A percentile compares a stretch with the other conserved stretches of the same genome.
Conservation (phyloP, 2,113 vertebrate genomes). For the Lontra canadensis region DNA sequence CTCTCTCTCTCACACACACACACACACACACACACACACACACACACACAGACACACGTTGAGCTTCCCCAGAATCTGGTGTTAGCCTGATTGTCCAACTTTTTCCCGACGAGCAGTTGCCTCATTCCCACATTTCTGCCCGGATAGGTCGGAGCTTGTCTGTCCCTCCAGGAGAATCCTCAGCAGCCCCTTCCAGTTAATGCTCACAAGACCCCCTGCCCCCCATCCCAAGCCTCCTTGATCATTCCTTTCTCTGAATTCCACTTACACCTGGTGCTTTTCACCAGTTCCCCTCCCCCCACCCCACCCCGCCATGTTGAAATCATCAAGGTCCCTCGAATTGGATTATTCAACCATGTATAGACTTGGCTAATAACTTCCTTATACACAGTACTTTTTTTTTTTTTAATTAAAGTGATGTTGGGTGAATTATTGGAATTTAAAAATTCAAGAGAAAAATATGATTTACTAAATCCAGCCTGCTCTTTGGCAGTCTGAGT, state of each 20-base stretch:
- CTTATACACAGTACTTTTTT: neutral
- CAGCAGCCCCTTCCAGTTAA: neutral
- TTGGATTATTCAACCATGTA: neutral
- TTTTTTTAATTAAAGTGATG: neutral
- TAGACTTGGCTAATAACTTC: neutral
- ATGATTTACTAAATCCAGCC: neutral
- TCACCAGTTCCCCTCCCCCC: neutral
- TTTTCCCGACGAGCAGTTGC: neutral
- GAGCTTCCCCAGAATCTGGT: neutral
- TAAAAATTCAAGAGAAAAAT: conserved; percentile 30
- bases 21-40: accelerated
- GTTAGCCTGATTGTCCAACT: neutral
- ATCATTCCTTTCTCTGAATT: neutral
- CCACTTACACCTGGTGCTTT: neutral
- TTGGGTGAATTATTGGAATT: neutral
- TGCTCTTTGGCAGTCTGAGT: neutral
- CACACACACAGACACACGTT: accelerated
- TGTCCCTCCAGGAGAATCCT: neutral
- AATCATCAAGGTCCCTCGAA: conserved; percentile 1
- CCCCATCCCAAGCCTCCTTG: neutral
- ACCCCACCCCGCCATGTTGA: neutral
- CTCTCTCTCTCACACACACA: neutral
- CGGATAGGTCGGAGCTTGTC: neutral
- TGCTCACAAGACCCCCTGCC: neutral
- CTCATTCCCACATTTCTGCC: accelerated